Percentiles rank a stretch among this genome's conserved stretches.
Evolutionary conservation across 2,113 vertebrate species (phyloP).

Genomic region (Corynorhinus townsendii): DNA sequence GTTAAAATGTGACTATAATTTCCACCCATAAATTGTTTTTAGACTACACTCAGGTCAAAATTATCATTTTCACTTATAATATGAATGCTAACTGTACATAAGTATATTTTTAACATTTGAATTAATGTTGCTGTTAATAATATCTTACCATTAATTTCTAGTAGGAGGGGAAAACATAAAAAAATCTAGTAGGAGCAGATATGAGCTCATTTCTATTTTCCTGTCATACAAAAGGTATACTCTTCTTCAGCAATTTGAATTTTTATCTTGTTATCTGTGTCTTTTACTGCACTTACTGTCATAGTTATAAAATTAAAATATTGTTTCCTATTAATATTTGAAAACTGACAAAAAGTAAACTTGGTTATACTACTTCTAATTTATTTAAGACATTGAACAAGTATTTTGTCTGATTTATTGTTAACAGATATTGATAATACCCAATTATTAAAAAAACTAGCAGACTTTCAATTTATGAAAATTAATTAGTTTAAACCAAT

Average conservation of each 20-base stretch:
- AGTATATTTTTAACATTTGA: conserved; percentile 16
- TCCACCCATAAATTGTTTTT: not conserved
- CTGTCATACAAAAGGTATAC: not conserved
- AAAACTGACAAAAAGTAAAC: not conserved
- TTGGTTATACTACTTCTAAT: not conserved
- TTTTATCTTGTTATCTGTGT: not conserved
- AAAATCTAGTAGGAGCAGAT: not conserved
- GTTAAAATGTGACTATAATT: conserved; percentile 7
- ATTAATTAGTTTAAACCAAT: not conserved
- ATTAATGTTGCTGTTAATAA: not conserved
- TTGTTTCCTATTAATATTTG: not conserved
- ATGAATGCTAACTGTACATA: not conserved
- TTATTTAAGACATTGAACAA: not conserved
- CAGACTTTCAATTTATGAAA: not conserved
- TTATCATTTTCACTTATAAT: not conserved
- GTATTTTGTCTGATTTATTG: not conserved
- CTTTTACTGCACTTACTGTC: not conserved
- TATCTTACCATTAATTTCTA: not conserved
- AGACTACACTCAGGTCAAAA: not conserved
- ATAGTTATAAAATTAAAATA: not conserved
- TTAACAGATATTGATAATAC: not conserved
- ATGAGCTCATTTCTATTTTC: not conserved
- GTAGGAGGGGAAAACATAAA: not conserved
- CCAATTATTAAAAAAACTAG: not conserved
- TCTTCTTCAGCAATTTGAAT: not conserved